A percentile compares a stretch with the other conserved stretches of the same genome.
Conservation (phyloP, 1,140 invertebrate species). For the Aphelinus certus region DNA sequence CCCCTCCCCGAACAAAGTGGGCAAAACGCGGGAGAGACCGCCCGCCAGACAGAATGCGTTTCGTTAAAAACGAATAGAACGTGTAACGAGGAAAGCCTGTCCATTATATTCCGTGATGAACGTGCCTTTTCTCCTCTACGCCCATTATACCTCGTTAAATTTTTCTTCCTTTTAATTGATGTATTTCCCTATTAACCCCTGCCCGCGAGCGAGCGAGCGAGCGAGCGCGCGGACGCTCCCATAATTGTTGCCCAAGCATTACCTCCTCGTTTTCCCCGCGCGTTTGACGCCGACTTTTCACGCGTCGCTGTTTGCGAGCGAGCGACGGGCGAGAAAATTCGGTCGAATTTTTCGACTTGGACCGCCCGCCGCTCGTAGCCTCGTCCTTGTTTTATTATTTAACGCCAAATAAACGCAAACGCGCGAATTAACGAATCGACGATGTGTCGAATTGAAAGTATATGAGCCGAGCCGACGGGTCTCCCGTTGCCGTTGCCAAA, state of each 20-base stretch:
- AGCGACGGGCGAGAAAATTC: too few species aligned
- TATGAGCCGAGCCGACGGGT: too few species aligned
- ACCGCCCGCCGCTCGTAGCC: too few species aligned
- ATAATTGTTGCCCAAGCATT: slow-evolving; percentile 40
- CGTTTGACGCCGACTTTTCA: slow-evolving; percentile 19
- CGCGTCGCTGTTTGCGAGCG: neutral
- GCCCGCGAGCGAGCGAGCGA: neutral
- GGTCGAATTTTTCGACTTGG: too few species aligned
- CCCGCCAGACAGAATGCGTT: slow-evolving; percentile 40
- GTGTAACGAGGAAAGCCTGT: slow-evolving; percentile 39
- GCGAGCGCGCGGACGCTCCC: neutral
- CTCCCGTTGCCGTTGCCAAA: too few species aligned
- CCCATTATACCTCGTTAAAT: slow-evolving; percentile 40
- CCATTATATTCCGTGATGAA: slow-evolving; percentile 37
- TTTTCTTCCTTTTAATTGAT: slow-evolving; percentile 43
- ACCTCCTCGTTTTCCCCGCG: neutral
- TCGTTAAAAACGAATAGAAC: slow-evolving; percentile 41
- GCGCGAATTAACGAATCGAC: too few species aligned
- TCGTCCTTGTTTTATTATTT: too few species aligned
- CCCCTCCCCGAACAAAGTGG: slow-evolving; percentile 47
- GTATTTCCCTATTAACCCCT: slow-evolving; percentile 40
- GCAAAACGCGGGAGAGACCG: slow-evolving; percentile 37
- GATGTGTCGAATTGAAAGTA: too few species aligned
- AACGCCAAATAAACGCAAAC: too few species aligned
- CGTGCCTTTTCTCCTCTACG: slow-evolving; percentile 35